Base-by-base conservation (phyloP, 92 coral and sea anemone species). In the Actinostola sp. region DNA sequence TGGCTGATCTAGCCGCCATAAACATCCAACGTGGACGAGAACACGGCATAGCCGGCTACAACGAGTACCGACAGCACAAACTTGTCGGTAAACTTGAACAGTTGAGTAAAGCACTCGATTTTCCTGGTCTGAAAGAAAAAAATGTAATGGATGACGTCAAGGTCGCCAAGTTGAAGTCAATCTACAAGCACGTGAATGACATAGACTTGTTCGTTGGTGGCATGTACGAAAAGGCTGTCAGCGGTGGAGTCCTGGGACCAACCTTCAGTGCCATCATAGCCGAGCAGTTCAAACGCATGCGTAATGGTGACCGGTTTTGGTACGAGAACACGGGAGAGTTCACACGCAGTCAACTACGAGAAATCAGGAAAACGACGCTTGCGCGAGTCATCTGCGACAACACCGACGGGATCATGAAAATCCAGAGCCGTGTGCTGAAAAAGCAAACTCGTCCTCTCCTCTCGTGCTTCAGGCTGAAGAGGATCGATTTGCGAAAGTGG, bases 11-110 rank as follows among this genome's bases (percentile, higher is more conserved):
- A 13, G 53, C 82, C n/a, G 84, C 92, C n/a, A 36, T 87, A 11
- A 87, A 82, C 73, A 77, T 82, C 19, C 92, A 87, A 45, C 77
- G 92, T 1, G 91, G 82, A 19, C 73, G 91, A 11, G 86, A 80
- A 8, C 90, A 75, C 31, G 90, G 90, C 7, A 41, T 85, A 23
- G 66, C 86, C 17, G 86, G 86, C 30, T 85, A 85, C 66, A 73
- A 72, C 81, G 43, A 50, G 4, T 85, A n/a, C n/a, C n/a, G n/a
- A n/a, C n/a, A n/a, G n/a, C n/a, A n/a, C n/a, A n/a, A n/a, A n/a
- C n/a, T n/a, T n/a, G n/a, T 20, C 52, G 42, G 90, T 73, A 56
- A 72, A 27, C 21, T 54, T 45, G 78, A 63, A 20, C 50, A 60
- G 0, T 64, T 73, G 27, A 29, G 24, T 32, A 32, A 46, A 42